Evolutionary conservation across 1,140 invertebrate species (phyloP), one percentile per base, ranked within the genome.

Genomic region (Zaprionus kolodkinae): DNA sequence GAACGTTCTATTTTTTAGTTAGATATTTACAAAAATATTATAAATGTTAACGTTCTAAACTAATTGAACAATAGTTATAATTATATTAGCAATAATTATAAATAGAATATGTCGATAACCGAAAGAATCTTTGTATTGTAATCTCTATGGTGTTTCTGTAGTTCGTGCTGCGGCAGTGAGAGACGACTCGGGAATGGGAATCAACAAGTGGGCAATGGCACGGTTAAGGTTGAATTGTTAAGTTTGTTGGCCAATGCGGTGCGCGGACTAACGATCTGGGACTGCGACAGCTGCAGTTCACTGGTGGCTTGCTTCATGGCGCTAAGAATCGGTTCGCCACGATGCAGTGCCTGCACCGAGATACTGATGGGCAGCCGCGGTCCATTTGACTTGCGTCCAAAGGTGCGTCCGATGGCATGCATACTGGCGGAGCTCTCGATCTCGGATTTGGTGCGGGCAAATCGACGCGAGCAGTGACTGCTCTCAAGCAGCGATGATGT

Each of bases 241-340:
- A 78, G 45, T 10, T 89, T 84, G 45, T 68, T 68, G 35, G 76
- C 73, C 69, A 84, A 30, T 0, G 80, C 66, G 5, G 64, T 69
- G 30, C 72, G 70, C 1, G 81, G 85, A 59, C 73, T 88, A 43
- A 84, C 60, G 40, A 79, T 62, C 25, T 87, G 77, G 0, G 62
- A 55, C 72, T 81, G 81, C 2, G 75, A 55, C 4, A 85, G 66
- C 33, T 88, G 84, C 48, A 87, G 61, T 21, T 89, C 85, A 56
- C 85, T 85, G 52, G 81, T 59, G 48, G 78, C 86, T 33, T 89
- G 85, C 65, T 88, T 88, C 35, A 88, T 67, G 57, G 86, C 86
- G 1, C 70, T 33, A 27, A 85, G 68, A 5, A 89, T 85, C 36
- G 85, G 81, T 36, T 88, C 81, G 1, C 85, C 86, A 6, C 81